Base-by-base conservation (phyloP, 2,888 invertebrate genomes). In the Laothoe populi region DNA sequence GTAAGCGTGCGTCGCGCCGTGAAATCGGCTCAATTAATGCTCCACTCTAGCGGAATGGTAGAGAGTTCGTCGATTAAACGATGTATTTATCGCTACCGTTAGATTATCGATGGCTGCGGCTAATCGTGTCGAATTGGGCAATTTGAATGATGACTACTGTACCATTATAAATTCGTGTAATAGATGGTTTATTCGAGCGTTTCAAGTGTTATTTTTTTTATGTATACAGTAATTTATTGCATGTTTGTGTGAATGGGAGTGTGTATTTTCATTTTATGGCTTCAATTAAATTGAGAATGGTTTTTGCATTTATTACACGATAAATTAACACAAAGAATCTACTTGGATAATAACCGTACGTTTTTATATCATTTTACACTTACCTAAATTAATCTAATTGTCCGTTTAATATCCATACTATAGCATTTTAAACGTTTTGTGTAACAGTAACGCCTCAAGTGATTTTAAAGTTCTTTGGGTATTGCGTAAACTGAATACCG, bases 21-120 rank as follows among this genome's bases (percentile, higher is more conserved):
- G 83, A 87, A 89, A 90, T 89, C 86, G 83, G 80, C 86, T 86
- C 86, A 81, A 82, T 86, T 82, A 84, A 75, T 82, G 82, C 77
- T 80, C 72, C 79, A 78, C 81, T 75, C 73, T 71, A 78, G 77
- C 70, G 78, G 79, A 81, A 82, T 79, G 74, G 79, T 71, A 71
- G 77, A 74, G 77, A 64, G 66, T 67, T 70, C 74, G 74, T 72
- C 75, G 74, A 77, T 79, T 77, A 79, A 80, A 80, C 78, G 76
- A 78, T 76, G 76, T 80, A 69, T 68, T 70, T 74, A 81, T 74
- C 70, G 79, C 82, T 76, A 72, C 80, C 78, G 78, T 77, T 65
- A 76, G 67, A 68, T 66, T 66, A 66, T 68, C 57, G 64, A 75
- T 72, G 71, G 71, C 70, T 69, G 71, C 78, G 79, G 73, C 70